Conservation (phyloP, 2,888 invertebrate species). For the Adineta ricciae region DNA sequence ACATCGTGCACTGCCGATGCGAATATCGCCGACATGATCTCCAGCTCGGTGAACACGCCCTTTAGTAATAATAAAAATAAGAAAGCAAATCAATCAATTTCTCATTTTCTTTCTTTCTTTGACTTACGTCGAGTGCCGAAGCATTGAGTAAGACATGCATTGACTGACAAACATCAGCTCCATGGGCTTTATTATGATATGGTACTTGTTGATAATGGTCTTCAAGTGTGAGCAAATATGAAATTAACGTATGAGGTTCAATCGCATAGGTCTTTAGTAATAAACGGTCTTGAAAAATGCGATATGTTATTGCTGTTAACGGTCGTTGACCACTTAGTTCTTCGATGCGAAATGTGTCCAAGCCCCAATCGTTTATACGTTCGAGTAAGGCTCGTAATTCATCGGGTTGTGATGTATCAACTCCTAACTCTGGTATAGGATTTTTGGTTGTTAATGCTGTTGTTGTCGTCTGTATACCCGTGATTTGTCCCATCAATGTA, state of each 20-base stretch:
- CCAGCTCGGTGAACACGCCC: constrained; percentile 91
- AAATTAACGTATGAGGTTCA: constrained; percentile 81
- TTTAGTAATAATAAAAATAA: constrained; percentile 42
- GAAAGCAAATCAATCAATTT: neutral
- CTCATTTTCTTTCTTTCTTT: neutral
- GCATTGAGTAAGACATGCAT: constrained; percentile 89
- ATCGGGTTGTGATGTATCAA: neutral
- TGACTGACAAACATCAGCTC: constrained; percentile 94
- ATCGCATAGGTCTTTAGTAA: constrained; percentile 83
- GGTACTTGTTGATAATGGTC: constrained; percentile 97
- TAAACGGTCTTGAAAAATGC: constrained; percentile 73
- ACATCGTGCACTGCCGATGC: constrained; percentile 98
- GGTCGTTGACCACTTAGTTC: constrained; percentile 82
- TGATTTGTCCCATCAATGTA: neutral
- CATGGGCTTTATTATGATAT: constrained; percentile 96
- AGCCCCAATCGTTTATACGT: constrained; percentile 95
- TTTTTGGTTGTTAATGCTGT: neutral
- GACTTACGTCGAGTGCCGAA: constrained; percentile 72
- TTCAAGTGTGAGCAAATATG: constrained; percentile 91
- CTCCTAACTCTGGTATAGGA: neutral
- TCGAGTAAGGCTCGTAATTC: constrained; percentile 61
- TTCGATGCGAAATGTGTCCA: constrained; percentile 89
- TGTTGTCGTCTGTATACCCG: neutral
- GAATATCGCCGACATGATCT: constrained; percentile 87
- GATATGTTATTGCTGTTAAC: constrained; percentile 84